These are phyloP conservation scores for Pocota personata DNA, from an alignment of 2,888 invertebrate species.

Conservation along the genomic window DNA sequence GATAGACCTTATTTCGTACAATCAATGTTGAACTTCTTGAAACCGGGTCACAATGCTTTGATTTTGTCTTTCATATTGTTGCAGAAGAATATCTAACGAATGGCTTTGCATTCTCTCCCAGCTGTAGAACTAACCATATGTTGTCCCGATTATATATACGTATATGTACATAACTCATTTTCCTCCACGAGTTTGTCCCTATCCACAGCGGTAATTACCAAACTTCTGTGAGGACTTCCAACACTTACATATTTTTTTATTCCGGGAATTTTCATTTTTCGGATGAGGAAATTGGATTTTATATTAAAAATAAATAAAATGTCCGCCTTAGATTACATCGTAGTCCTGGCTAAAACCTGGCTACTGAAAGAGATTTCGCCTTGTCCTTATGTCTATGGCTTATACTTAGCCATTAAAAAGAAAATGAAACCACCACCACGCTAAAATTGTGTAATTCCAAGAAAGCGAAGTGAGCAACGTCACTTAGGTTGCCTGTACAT, in stretches of 20 bases:
- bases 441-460: no score
- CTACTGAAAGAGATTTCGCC: neutral
- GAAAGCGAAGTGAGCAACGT: no score
- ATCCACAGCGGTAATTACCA: neutral
- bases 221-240: neutral
- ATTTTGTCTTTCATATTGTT: no score
- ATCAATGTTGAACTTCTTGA: no score
- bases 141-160: no score
- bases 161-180: no score
- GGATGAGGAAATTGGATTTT: constrained; percentile 30
- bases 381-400: neutral
- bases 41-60: no score
- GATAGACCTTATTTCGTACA: no score
- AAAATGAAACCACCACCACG: constrained; percentile 9
- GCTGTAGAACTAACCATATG: no score
- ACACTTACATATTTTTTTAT: neutral
- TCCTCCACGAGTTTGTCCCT: neutral
- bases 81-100: no score
- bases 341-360: neutral
- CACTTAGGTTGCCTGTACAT: no score
- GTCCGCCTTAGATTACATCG: neutral
- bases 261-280: constrained; percentile 4
- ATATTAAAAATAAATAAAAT: constrained; percentile 18
- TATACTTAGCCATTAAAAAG: neutral
- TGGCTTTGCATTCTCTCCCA: no score